These are phyloP conservation scores for Aphrocallistes beatrix DNA, from an alignment of 37 sponge, comb jelly and placozoan species.

Conservation along the genomic window DNA sequence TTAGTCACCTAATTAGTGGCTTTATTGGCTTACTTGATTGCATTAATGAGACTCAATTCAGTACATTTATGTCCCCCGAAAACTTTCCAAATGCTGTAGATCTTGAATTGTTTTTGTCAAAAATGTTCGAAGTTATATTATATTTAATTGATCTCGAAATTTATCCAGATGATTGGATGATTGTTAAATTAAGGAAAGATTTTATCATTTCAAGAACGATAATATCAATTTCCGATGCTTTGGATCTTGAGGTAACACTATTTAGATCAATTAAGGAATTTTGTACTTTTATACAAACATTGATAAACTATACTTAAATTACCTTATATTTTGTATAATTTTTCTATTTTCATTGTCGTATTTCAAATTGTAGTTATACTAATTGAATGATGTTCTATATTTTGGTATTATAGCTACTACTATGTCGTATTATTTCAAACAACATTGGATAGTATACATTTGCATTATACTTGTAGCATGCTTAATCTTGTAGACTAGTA, in stretches of 20 bases:
- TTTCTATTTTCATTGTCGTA: too few species aligned
- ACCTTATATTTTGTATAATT: too few species aligned
- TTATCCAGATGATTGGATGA: background rate
- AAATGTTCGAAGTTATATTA: background rate
- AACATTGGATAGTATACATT: too few species aligned
- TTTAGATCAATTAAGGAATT: too few species aligned
- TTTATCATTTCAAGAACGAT: background rate
- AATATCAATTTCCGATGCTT: background rate
- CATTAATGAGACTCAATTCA: background rate
- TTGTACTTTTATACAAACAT: too few species aligned
- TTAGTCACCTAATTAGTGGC: background rate
- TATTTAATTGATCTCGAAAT: background rate
- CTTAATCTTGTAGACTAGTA: too few species aligned
- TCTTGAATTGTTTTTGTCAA: background rate
- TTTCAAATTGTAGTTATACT: too few species aligned
- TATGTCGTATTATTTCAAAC: too few species aligned
- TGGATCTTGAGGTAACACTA: background rate
- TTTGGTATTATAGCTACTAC: too few species aligned
- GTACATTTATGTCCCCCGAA: background rate
- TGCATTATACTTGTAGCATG: too few species aligned
- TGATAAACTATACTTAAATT: too few species aligned
- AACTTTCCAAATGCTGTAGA: conserved; percentile 1
- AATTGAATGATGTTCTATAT: too few species aligned
- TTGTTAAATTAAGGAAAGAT: background rate
- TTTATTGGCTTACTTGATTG: conserved; percentile 11